Evolutionary conservation across 1,140 invertebrate genomes (phyloP).

Genomic region (Euwallacea similis): DNA sequence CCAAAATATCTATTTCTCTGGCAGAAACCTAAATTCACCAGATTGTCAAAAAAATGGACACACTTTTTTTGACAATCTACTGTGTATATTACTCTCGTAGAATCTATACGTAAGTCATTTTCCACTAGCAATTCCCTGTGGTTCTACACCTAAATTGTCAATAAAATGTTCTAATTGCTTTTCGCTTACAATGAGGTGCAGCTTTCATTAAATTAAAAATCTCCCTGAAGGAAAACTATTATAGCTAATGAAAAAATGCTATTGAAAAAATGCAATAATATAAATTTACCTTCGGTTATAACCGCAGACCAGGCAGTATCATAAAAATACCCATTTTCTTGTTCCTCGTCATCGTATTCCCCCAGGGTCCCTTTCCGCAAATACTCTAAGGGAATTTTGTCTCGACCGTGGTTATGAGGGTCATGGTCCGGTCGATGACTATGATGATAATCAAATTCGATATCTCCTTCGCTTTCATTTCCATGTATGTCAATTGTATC

Average conservation of each 20-base stretch:
- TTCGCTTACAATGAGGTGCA: too few relatives aligned
- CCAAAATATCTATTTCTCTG: too few relatives aligned
- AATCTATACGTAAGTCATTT: too few relatives aligned
- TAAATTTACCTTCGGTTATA: slow-evolving; percentile 31
- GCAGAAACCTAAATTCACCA: too few relatives aligned
- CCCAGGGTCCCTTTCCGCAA: slow-evolving; percentile 30
- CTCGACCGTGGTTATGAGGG: neutral
- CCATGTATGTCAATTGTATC: slow-evolving; percentile 48
- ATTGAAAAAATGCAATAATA: neutral
- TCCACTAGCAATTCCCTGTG: too few relatives aligned
- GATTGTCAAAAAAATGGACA: too few relatives aligned
- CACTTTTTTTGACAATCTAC: too few relatives aligned
- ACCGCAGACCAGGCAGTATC: slow-evolving; percentile 53
- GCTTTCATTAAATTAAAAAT: too few relatives aligned
- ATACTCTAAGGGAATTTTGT: slow-evolving; percentile 22
- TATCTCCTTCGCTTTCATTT: slow-evolving; percentile 21
- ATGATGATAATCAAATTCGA: slow-evolving; percentile 18
- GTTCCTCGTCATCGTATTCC: slow-evolving; percentile 47
- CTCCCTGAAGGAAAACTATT: too few relatives aligned
- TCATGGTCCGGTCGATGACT: neutral
- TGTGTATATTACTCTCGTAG: too few relatives aligned
- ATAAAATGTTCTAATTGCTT: too few relatives aligned
- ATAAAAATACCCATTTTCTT: slow-evolving; percentile 56
- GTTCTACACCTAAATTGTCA: too few relatives aligned
- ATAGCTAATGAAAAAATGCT: neutral